Percentiles rank a stretch among this genome's conserved stretches.
Conservation (phyloP, 2,888 invertebrate genomes). For the Imbricaverruca yamaguchii region DNA sequence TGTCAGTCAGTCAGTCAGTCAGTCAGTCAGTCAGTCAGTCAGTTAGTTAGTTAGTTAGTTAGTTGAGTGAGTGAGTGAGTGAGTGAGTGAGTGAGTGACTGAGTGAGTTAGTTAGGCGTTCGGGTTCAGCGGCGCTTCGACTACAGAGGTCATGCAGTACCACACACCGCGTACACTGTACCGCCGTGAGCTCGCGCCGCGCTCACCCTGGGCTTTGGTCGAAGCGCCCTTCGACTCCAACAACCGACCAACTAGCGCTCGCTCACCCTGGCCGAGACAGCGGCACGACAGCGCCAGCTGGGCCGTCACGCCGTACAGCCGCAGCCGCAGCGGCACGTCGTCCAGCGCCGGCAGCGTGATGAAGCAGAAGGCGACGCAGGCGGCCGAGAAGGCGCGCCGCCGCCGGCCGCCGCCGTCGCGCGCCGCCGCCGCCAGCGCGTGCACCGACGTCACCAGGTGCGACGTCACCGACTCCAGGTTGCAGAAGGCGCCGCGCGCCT, state of each 20-base stretch:
- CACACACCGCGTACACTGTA: no score
- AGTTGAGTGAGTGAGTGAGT: no score
- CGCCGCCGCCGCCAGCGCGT: not conserved
- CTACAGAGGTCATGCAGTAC: no score
- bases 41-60: no score
- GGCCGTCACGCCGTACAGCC: slow-evolving; percentile 77
- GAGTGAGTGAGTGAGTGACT: no score
- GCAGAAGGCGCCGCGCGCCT: not conserved
- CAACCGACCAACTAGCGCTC: not conserved
- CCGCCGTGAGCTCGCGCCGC: no score
- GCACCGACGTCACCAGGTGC: not conserved
- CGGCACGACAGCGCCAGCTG: slow-evolving; percentile 82
- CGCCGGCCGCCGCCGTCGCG: not conserved
- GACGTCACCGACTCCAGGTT: not conserved
- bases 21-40: no score
- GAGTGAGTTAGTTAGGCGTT: no score
- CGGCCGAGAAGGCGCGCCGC: slow-evolving; percentile 65
- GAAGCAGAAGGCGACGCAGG: slow-evolving; percentile 90
- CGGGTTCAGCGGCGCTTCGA: no score
- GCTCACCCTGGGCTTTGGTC: no score
- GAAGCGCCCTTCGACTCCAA: no score
- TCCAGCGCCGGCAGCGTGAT: slow-evolving; percentile 94
- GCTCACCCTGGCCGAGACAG: slow-evolving; percentile 78
- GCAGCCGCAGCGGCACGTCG: slow-evolving; percentile 66
- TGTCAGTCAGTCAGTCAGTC: no score